phyloP scores from a whole-genome alignment of 2,888 invertebrate species.

The Hemithea aestivaria region DNA sequence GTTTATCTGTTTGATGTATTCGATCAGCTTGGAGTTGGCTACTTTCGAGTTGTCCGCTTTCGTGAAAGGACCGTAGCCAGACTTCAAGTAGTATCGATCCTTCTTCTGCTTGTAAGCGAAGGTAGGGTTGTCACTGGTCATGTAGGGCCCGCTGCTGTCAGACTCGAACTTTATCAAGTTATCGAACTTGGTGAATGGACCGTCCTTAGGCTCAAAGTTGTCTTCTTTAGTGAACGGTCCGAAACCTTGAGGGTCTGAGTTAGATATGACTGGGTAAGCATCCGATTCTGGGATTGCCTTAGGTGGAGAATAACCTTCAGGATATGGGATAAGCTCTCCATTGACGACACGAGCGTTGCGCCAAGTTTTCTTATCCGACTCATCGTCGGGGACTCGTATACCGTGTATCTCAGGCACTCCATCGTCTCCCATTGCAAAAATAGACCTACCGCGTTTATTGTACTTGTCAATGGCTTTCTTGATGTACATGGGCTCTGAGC shows the following conservation, averaged over 20 bases:
- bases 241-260: conserved; percentile 58
- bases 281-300: conserved; percentile 80
- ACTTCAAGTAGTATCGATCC: conserved; percentile 62
- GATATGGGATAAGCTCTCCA: conserved; percentile 87
- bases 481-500: conserved; percentile 81
- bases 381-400: conserved; percentile 90
- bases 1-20: conserved; percentile 84
- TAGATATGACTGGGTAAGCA: conserved; percentile 66
- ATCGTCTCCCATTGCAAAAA: conserved; percentile 82
- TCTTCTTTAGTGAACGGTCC: conserved; percentile 82
- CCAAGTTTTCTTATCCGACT: conserved; percentile 90
- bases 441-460: conserved; percentile 81
- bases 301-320: conserved; percentile 83
- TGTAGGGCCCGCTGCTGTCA: conserved; percentile 58
- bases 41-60: conserved; percentile 81
- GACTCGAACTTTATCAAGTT: conserved; percentile 70
- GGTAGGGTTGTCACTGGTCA: conserved; percentile 54
- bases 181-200: conserved; percentile 81
- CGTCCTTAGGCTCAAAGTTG: conserved; percentile 76
- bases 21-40: conserved; percentile 79
- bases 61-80: conserved; percentile 81
- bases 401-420: conserved; percentile 91
- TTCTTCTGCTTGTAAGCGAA: conserved; percentile 65
- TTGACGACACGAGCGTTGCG: conserved; percentile 93
- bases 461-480: conserved; percentile 73